A percentile compares a stretch with the other conserved stretches of the same genome.
Evolutionary conservation across 1,140 invertebrate genomes (phyloP).

Genomic region (Drosophila erecta): DNA sequence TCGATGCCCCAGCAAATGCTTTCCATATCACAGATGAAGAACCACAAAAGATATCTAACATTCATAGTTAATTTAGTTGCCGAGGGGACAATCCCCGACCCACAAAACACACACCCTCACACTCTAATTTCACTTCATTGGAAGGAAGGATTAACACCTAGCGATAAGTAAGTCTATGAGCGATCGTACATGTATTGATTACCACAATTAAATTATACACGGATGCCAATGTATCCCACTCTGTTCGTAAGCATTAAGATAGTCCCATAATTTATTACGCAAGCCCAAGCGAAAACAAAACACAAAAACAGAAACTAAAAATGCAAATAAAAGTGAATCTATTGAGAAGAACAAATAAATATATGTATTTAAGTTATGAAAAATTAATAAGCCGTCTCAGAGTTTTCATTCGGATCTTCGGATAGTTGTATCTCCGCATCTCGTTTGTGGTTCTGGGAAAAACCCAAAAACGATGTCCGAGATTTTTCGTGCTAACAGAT

Average conservation of each 20-base stretch:
- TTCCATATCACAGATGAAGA: constrained; percentile 77
- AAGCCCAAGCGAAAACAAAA: constrained; percentile 37
- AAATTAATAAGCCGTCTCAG: constrained; percentile 70
- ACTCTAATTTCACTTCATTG: constrained; percentile 45
- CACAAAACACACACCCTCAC: constrained; percentile 38
- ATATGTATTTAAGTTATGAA: constrained; percentile 83
- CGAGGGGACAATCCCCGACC: constrained; percentile 39
- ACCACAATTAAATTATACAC: constrained; percentile 50
- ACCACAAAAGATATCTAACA: constrained; percentile 74
- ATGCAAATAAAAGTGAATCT: constrained; percentile 51
- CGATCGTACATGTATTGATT: constrained; percentile 42
- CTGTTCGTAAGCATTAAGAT: constrained; percentile 72
- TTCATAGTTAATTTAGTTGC: constrained; percentile 79
- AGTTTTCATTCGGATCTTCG: constrained; percentile 29
- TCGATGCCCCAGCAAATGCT: constrained; percentile 57
- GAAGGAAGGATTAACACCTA: constrained; percentile 38
- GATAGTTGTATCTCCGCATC: constrained; percentile 29
- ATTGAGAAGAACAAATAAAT: constrained; percentile 60
- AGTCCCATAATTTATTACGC: constrained; percentile 80
- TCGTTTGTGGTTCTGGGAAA: constrained; percentile 61
- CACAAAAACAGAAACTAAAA: constrained; percentile 18
- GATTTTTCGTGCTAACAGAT: constrained; percentile 64
- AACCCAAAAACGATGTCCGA: constrained; percentile 27
- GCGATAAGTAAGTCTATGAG: constrained; percentile 39
- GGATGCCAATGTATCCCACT: constrained; percentile 62